A percentile compares a stretch with the other conserved stretches of the same genome.
Conservation (phyloP, 2,113 vertebrate genomes). For the Anolis sagrei region DNA sequence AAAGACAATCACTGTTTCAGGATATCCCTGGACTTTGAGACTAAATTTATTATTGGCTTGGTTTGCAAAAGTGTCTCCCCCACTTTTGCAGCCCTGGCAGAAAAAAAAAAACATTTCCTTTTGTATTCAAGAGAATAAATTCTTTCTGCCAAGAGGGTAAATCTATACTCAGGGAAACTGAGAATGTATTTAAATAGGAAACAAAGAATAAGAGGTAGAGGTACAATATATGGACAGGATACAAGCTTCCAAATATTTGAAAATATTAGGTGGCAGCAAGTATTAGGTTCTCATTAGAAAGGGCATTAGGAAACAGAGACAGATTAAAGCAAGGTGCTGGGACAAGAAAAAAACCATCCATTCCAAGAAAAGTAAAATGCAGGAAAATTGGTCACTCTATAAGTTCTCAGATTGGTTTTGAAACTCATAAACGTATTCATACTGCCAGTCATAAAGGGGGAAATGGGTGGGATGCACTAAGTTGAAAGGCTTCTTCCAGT, state of each 20-base stretch:
- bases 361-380: conserved; percentile 26
- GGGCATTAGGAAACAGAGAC: conserved; percentile 10
- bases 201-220: conserved; percentile 8
- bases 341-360: background rate
- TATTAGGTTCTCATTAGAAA: conserved; percentile 26
- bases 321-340: background rate
- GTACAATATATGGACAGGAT: background rate
- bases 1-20: background rate
- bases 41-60: conserved; percentile 21
- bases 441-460: background rate
- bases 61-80: conserved; percentile 10
- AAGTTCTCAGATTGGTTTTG: conserved; percentile 11
- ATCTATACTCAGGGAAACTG: background rate
- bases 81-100: conserved; percentile 22
- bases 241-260: conserved; percentile 34
- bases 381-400: background rate
- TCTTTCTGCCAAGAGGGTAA: conserved; percentile 30
- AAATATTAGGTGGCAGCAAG: conserved; percentile 20
- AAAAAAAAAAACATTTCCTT: conserved; percentile 12
- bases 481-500: background rate
- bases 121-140: conserved; percentile 38
- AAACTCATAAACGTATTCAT: background rate
- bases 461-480: background rate
- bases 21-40: conserved; percentile 16
- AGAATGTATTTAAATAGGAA: conserved; percentile 40